phyloP scores from a whole-genome alignment of 92 coral and sea anemone species.

The Palythoa grandiflora region DNA sequence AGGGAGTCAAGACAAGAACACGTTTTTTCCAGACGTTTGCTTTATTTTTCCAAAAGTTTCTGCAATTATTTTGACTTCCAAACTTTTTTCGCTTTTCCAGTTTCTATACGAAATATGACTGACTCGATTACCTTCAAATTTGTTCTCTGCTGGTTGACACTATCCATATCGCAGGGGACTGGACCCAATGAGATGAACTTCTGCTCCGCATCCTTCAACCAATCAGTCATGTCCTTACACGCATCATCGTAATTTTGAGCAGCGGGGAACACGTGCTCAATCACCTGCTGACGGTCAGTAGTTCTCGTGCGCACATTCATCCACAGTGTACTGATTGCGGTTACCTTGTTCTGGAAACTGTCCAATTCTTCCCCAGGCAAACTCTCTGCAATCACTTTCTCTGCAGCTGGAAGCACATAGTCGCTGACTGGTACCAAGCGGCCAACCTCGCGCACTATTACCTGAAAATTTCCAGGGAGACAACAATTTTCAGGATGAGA shows the following conservation, averaged over 20 bases:
- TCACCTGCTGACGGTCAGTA: conserved; percentile 74
- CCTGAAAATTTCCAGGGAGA: conserved; percentile 46
- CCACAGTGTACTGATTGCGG: conserved; percentile 83
- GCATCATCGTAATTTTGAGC: conserved; percentile 90
- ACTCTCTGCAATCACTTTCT: conserved; percentile 68
- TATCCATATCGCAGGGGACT: conserved; percentile 79
- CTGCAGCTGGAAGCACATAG: conserved; percentile 88
- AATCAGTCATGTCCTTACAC: conserved; percentile 71
- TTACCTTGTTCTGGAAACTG: conserved; percentile 72
- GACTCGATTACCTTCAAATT: conserved; percentile 56
- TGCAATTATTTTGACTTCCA: too few relatives aligned
- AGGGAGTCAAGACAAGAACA: too few relatives aligned
- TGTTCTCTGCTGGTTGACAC: conserved; percentile 67
- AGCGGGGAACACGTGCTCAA: conserved; percentile 87
- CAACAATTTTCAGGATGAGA: not conserved
- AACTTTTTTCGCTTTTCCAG: too few relatives aligned
- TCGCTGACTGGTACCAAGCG: conserved; percentile 84
- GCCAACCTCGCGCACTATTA: conserved; percentile 81
- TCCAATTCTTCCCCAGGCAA: conserved; percentile 80
- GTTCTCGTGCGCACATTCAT: conserved; percentile 70
- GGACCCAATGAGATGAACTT: conserved; percentile 80
- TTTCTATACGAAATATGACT: not conserved
- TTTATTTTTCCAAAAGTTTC: too few relatives aligned
- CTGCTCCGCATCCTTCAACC: conserved; percentile 87
- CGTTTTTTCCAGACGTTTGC: too few relatives aligned